A percentile compares a stretch with the other conserved stretches of the same genome.
These are phyloP conservation scores for Aphaenogaster rudis DNA, from an alignment of 1,140 invertebrate genomes.

Conservation along the genomic window DNA sequence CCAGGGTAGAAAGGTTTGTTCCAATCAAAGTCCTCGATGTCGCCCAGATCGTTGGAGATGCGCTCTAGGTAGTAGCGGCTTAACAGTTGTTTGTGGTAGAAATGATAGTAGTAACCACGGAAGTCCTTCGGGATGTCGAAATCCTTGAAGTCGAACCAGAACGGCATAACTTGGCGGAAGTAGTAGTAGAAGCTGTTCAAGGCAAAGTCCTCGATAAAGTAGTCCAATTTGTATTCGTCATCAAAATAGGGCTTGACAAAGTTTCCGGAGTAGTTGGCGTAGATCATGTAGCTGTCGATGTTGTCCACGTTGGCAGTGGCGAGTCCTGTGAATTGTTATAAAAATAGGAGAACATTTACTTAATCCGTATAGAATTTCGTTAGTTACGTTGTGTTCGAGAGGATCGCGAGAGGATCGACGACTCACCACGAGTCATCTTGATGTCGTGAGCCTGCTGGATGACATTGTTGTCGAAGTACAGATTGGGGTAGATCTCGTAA, in stretches of 20 bases:
- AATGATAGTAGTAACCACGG: conserved; percentile 89
- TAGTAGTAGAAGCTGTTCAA: conserved; percentile 91
- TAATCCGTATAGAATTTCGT: neutral
- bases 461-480: conserved; percentile 88
- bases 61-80: conserved; percentile 90
- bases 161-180: conserved; percentile 90
- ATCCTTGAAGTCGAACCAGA: conserved; percentile 88
- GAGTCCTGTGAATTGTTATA: conserved; percentile 24
- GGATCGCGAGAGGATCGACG: neutral
- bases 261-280: conserved; percentile 81
- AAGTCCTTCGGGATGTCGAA: conserved; percentile 87
- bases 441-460: conserved; percentile 88
- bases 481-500: conserved; percentile 91
- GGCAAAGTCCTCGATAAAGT: conserved; percentile 91
- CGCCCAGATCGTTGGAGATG: conserved; percentile 88
- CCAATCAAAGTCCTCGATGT: conserved; percentile 89
- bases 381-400: neutral
- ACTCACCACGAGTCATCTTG: conserved; percentile 86
- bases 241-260: conserved; percentile 80
- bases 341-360: neutral
- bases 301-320: conserved; percentile 64
- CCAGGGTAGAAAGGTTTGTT: conserved; percentile 88
- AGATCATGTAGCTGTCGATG: conserved; percentile 80
- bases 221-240: conserved; percentile 89
- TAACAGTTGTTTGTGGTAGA: conserved; percentile 88